Base-by-base conservation (phyloP, 2,888 invertebrate genomes). In the Cosmopolites sordidus region DNA sequence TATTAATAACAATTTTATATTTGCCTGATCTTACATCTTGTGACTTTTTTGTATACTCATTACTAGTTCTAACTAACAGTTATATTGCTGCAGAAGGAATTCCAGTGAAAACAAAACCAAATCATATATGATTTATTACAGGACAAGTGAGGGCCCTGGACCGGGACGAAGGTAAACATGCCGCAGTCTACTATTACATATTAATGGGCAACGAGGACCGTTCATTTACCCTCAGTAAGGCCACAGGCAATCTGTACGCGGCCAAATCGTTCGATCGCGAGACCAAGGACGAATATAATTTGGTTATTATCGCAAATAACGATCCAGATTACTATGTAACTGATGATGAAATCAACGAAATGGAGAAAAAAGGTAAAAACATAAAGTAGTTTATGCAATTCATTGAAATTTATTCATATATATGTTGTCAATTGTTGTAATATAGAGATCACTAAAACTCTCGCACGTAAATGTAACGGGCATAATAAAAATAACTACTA, bases 221-320 rank as follows among this genome's bases (percentile, higher is more conserved):
- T 0, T 81, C 83, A 0, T 94, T 95, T 70, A 81, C 81, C 45
- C 78, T 95, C 9, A 89, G 92, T 69, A 83, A 87, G 66, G 83
- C 83, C 0, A 86, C 86, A 27, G 95, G 95, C 0, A 83, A 83
- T 60, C 80, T 95, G 47, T 85, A 83, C 62, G 83, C 92, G 1
- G 89, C 88, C 63, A 82, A 82, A 59, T 83, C 86, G 1, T 84
- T 95, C 60, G 94, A 95, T 71, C 81, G 92, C 53, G 94, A 95
- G 74, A 77, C 80, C 43, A 81, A 82, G 49, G 82, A 85, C 38
- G 81, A 83, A 9, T 94, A 91, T 69, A 76, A 83, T 1, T 76
- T 95, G 33, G 84, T 86, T 39, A 80, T 94, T 43, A 81, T 89
- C 68, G 93, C 92, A 0, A 89, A 89, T 60, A 92, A 92, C 66